Evolutionary conservation across 2,888 invertebrate genomes (phyloP).

Genomic region (Xestia c-nigrum): DNA sequence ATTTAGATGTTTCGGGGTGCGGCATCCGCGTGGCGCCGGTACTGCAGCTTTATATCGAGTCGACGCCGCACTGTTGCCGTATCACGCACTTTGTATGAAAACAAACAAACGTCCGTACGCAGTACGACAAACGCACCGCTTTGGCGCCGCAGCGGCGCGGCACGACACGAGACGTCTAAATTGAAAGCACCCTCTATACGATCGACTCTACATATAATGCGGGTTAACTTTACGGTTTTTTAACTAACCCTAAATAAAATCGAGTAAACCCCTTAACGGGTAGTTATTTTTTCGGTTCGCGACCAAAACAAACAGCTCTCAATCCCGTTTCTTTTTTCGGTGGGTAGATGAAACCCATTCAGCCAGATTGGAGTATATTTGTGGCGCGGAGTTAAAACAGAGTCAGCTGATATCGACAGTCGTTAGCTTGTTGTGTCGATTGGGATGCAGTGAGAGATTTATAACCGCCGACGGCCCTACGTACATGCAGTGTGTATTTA

Average conservation of each 20-base stretch:
- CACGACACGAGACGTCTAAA: too few relatives aligned
- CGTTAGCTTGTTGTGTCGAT: constrained; percentile 31
- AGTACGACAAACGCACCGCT: too few relatives aligned
- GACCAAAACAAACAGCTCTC: not conserved
- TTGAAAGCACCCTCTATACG: not conserved
- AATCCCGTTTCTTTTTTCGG: not conserved
- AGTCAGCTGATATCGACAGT: constrained; percentile 27
- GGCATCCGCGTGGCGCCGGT: too few relatives aligned
- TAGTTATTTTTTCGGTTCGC: not conserved
- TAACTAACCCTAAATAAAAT: not conserved
- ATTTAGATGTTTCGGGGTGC: too few relatives aligned
- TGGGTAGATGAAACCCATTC: not conserved
- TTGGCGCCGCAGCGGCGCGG: too few relatives aligned
- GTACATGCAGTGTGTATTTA: constrained; percentile 27
- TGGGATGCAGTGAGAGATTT: constrained; percentile 33
- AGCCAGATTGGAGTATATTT: constrained; percentile 12
- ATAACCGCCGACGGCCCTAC: constrained; percentile 2
- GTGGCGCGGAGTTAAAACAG: constrained; percentile 39
- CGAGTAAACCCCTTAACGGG: not conserved
- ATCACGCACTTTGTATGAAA: too few relatives aligned
- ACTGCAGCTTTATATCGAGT: too few relatives aligned
- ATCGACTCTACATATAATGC: not conserved
- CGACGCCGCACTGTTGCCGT: too few relatives aligned
- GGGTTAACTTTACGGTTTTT: not conserved
- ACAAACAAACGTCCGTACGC: too few relatives aligned